Conservation (phyloP, 1,140 invertebrate genomes). For the Kradibia gibbosae region DNA sequence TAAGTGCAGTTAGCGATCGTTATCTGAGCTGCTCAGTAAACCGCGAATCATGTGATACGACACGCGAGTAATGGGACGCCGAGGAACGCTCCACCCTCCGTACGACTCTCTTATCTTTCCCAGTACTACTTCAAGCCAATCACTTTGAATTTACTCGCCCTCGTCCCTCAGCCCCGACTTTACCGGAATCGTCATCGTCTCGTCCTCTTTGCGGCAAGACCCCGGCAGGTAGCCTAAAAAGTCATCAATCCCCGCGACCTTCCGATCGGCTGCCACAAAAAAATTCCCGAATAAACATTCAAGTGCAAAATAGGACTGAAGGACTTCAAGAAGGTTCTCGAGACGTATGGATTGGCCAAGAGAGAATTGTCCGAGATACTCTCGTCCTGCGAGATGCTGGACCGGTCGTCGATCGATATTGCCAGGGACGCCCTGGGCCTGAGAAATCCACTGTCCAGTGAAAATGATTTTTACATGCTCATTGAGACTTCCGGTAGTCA, state of each 20-base stretch:
- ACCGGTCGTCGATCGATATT: conserved; percentile 78
- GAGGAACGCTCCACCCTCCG: background rate
- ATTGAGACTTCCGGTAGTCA: conserved; percentile 93
- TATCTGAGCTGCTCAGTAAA: background rate
- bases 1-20: conserved; percentile 4
- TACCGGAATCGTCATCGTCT: too few relatives aligned
- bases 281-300: background rate
- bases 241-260: background rate
- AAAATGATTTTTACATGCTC: conserved; percentile 89
- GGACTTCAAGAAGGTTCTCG: conserved; percentile 84
- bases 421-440: conserved; percentile 78
- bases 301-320: conserved; percentile 75
- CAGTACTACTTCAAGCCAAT: background rate
- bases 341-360: conserved; percentile 83
- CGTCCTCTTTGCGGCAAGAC: background rate
- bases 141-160: background rate
- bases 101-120: background rate
- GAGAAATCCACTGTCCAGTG: conserved; percentile 64
- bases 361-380: conserved; percentile 88
- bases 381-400: conserved; percentile 95
- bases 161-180: background rate
- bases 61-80: background rate
- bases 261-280: background rate
- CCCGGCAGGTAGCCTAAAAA: background rate
- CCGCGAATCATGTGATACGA: background rate